phyloP scores from a whole-genome alignment of 2,797 vertebrate species.

The Arnoldichthys spilopterus region DNA sequence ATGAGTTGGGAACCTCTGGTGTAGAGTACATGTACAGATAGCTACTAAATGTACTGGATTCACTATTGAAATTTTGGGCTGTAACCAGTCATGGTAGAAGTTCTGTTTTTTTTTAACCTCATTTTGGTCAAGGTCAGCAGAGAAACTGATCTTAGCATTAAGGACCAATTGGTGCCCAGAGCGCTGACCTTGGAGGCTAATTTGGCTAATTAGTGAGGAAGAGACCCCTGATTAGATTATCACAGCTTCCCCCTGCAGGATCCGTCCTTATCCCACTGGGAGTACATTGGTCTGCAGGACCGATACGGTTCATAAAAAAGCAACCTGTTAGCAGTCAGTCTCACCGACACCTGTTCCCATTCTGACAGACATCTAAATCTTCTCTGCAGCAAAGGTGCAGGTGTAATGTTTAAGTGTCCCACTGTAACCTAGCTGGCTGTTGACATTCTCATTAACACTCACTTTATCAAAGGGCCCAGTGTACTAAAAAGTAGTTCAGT shows the following conservation, averaged over 20 bases:
- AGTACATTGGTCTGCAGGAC: neutral
- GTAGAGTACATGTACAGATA: no score
- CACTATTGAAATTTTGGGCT: neutral
- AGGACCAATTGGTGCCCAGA: neutral
- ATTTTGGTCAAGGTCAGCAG: slow-evolving; percentile 2
- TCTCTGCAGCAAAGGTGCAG: neutral
- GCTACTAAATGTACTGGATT: slow-evolving; percentile 1
- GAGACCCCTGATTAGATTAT: slow-evolving; percentile 25
- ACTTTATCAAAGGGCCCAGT: no score
- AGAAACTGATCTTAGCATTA: slow-evolving; percentile 16
- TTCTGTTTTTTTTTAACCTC: neutral
- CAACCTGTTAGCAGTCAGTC: neutral
- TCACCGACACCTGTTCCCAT: neutral
- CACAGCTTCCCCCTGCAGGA: slow-evolving; percentile 3
- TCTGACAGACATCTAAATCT: neutral
- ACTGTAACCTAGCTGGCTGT: neutral
- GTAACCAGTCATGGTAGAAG: neutral
- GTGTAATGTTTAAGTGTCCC: neutral
- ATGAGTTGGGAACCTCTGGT: no score
- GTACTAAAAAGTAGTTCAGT: no score
- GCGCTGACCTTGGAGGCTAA: slow-evolving; percentile 2
- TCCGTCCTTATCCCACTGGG: neutral
- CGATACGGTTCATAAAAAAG: neutral
- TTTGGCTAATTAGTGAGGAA: slow-evolving; percentile 8
- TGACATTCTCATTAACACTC: no score